Evolutionary conservation across 2,797 vertebrate genomes (phyloP), one percentile per base, ranked within the genome.

Genomic region (Natrix natrix): DNA sequence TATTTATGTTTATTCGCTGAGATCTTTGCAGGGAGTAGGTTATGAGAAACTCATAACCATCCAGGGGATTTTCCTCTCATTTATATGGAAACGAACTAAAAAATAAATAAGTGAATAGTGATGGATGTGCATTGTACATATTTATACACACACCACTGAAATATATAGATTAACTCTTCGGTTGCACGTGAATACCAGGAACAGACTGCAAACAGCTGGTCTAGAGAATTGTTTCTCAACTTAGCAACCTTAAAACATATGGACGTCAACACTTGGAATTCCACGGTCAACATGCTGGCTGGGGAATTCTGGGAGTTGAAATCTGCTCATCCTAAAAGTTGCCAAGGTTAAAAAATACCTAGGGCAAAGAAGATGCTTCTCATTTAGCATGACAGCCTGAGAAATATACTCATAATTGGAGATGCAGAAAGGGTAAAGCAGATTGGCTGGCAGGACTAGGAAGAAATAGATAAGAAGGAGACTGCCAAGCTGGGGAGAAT

Each of bases 1-100:
- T 57, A 74, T 4, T n/a, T 20, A 57, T 92, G 63, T 8, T 92
- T 28, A 66, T 92, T 93, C 91, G 86, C 92, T 78, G 54, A 94
- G 91, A 22, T 52, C 78, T 88, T 87, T 26, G 48, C 37, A n/a
- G 63, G 52, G 66, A 20, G 43, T 63, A 17, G 61, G 61, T 86
- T 56, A 43, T 2, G 54, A 87, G 8, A 86, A 89, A 32, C 26
- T 66, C 0, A 0, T 22, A 12, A 2, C 66, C 56, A 17, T 0
- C n/a, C 59, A 56, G 26, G 13, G 0, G 48, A 37, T 87, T 66
- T 74, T 86, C 61, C 13, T 6, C 59, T 86, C 20, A 8, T n/a
- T 56, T 10, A 74, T 37, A 48, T n/a, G 32, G 37, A 63, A 89
- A 86, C 92, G 48, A 48, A 55, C 12, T 37, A 90, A 86, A 69